These are phyloP conservation scores for Plebejus argus DNA, from an alignment of 2,888 invertebrate species.

Conservation along the genomic window DNA sequence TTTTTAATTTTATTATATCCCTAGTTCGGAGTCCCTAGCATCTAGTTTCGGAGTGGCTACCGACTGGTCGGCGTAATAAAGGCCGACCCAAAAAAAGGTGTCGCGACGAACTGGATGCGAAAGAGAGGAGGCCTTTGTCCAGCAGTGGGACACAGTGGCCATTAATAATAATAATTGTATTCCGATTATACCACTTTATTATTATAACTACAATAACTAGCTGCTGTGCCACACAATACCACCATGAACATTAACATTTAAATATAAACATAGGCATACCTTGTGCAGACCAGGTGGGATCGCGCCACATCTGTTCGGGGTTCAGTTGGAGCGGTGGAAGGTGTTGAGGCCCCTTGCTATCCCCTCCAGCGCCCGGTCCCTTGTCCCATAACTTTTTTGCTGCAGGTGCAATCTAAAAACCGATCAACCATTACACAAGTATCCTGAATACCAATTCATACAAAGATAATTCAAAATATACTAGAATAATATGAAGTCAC, in stretches of 20 bases:
- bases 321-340: constrained; percentile 87
- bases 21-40: too few relatives aligned
- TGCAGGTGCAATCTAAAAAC: constrained; percentile 91
- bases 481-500: neutral
- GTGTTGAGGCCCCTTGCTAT: constrained; percentile 88
- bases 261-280: constrained; percentile 80
- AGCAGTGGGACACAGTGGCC: too few relatives aligned
- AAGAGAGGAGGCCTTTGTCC: too few relatives aligned
- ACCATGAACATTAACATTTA: neutral
- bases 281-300: constrained; percentile 96
- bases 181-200: too few relatives aligned
- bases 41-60: too few relatives aligned
- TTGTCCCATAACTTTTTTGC: constrained; percentile 96
- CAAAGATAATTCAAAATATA: neutral
- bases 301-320: constrained; percentile 92
- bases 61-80: too few relatives aligned
- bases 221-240: too few relatives aligned
- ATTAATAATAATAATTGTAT: too few relatives aligned
- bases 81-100: too few relatives aligned
- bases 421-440: constrained; percentile 39
- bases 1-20: too few relatives aligned
- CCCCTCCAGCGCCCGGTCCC: constrained; percentile 85
- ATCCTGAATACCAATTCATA: neutral
- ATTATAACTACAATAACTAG: too few relatives aligned
- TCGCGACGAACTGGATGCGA: too few relatives aligned